Evolutionary conservation across 2,888 invertebrate genomes (phyloP), one percentile per base, ranked within the genome.

Genomic region (Selenia dentaria): DNA sequence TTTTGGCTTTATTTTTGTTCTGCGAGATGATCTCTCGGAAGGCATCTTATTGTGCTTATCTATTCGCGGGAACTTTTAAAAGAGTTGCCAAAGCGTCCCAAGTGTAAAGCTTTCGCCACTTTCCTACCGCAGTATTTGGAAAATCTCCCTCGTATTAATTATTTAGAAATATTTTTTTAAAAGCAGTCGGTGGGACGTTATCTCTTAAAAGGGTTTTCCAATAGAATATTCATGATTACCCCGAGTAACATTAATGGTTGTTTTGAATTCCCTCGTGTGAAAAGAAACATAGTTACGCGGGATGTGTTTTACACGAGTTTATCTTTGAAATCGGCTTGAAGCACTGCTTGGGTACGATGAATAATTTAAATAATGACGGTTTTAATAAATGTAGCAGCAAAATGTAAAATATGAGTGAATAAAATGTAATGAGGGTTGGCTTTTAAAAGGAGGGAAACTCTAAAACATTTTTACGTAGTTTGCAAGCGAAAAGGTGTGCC

Each of bases 181-280:
- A 70, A 71, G 69, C 64, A 52, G 59, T 59, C 53, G 59, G 51
- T 54, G 62, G 61, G 62, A 68, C 64, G 68, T 69, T 70, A 71
- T 72, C 70, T 70, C 68, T 69, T 78, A 78, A 82, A 83, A 82
- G 77, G 83, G 81, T 70, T 73, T 75, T 72, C 65, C 67, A 64
- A 74, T 80, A 74, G 72, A 83, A 83, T 83, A 83, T 83, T 83
- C 81, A 83, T 80, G 77, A 76, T 73, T 72, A 72, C 67, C 71
- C 74, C 49, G 74, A 74, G 78, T 76, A 70, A 73, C 77, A 77
- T 82, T 82, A 81, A 80, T 77, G 79, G 72, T 75, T 79, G 77
- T 78, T 83, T 77, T 76, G 75, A 79, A 80, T 77, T 75, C 76
- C 71, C 78, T 64, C 70, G 72, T 70, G 76, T 78, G 69, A 71